Evolutionary conservation across 1,140 invertebrate genomes (phyloP).

Genomic region (Calephelis nemesis): DNA sequence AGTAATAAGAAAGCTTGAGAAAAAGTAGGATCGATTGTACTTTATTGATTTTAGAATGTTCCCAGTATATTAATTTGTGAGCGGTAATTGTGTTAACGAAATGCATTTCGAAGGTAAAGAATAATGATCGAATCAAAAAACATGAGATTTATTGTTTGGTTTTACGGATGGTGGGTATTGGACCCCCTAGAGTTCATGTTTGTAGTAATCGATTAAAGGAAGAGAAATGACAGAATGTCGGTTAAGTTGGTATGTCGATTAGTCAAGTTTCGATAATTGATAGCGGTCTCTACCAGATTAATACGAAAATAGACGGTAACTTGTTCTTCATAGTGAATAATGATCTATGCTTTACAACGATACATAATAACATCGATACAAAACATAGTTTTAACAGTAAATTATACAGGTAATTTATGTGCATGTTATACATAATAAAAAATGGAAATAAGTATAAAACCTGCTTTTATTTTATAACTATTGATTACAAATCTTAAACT

Average conservation of each 20-base stretch:
- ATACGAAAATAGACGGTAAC: constrained; percentile 54
- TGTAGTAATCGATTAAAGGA: constrained; percentile 75
- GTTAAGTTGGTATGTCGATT: constrained; percentile 63
- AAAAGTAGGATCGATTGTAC: constrained; percentile 52
- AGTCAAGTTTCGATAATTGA: constrained; percentile 76
- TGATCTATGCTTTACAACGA: constrained; percentile 28
- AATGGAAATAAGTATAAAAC: not conserved
- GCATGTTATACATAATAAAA: not conserved
- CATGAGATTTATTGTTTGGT: constrained; percentile 61
- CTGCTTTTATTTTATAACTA: too few species aligned
- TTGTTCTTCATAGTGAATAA: constrained; percentile 35
- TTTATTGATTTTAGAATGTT: constrained; percentile 50
- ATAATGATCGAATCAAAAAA: constrained; percentile 42
- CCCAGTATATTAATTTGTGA: constrained; percentile 48
- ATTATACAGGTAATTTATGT: not conserved
- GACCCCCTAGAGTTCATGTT: constrained; percentile 71
- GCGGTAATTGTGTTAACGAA: constrained; percentile 45
- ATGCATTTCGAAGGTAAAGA: constrained; percentile 23
- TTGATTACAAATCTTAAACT: too few species aligned
- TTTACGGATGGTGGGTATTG: constrained; percentile 45
- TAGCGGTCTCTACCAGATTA: constrained; percentile 70
- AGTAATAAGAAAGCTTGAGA: constrained; percentile 60
- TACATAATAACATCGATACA: constrained; percentile 22
- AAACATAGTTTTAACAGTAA: not conserved
- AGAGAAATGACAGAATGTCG: constrained; percentile 76